Conservation (phyloP, 2,113 vertebrate genomes). For the Furnarius figulus region DNA sequence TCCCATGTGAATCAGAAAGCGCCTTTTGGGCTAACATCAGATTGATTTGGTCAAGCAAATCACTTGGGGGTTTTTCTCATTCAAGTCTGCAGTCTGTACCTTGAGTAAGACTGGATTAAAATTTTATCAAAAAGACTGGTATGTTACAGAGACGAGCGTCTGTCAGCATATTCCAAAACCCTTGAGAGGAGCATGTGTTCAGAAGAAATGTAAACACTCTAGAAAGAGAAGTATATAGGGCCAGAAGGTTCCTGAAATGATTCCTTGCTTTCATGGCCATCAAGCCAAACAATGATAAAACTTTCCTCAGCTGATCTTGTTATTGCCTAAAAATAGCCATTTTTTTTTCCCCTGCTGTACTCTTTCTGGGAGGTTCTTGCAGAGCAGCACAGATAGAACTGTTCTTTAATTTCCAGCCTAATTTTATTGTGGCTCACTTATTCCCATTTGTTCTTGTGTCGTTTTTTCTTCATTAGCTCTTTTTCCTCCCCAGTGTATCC, state of each 20-base stretch:
- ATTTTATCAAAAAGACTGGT: not conserved
- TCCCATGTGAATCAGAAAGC: not conserved
- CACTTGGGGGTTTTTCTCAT: not conserved
- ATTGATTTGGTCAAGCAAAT: not conserved
- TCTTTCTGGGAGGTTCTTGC: not conserved
- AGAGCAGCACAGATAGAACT: not conserved
- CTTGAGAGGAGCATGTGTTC: not conserved
- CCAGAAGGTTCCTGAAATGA: not conserved
- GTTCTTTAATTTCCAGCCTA: not conserved
- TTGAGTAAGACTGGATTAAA: not conserved
- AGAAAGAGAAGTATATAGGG: not conserved
- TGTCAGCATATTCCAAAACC: not conserved
- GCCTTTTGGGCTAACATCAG: not conserved
- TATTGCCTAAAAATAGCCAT: not conserved
- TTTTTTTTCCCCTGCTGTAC: not conserved
- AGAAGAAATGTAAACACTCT: not conserved
- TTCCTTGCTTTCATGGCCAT: not conserved
- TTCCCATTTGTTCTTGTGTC: not conserved
- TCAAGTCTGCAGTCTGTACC: not conserved
- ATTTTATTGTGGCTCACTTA: constrained; percentile 5
- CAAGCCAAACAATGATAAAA: not conserved
- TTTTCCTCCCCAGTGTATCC: not conserved
- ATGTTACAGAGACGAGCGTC: not conserved
- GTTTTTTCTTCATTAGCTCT: constrained; percentile 24
- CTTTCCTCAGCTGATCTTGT: not conserved